These are phyloP conservation scores for Chloromyia formosa DNA, from an alignment of 2,888 invertebrate genomes.

Conservation along the genomic window DNA sequence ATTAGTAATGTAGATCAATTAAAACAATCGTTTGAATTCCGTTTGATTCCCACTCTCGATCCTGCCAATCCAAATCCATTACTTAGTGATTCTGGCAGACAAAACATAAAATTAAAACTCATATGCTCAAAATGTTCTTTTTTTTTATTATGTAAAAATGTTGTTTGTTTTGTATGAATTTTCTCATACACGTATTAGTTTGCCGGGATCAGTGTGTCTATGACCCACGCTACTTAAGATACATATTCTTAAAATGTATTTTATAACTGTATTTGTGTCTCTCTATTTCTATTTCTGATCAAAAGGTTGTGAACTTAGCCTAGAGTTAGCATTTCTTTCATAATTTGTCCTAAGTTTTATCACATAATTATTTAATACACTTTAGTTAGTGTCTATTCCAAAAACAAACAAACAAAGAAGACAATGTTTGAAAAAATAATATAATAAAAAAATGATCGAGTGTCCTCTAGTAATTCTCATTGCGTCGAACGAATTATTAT, in stretches of 20 bases:
- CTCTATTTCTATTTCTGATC: constrained; percentile 43
- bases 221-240: background rate
- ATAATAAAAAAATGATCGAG: background rate
- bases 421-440: background rate
- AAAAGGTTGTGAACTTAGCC: constrained; percentile 50
- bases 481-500: constrained; percentile 3
- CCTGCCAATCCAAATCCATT: constrained; percentile 17
- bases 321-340: constrained; percentile 45
- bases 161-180: background rate
- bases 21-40: constrained; percentile 43
- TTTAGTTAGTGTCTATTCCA: constrained; percentile 8
- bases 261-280: constrained; percentile 7
- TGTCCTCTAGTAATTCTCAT: background rate
- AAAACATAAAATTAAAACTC: background rate
- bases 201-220: background rate
- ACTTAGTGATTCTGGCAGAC: background rate
- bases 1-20: constrained; percentile 44
- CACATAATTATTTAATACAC: constrained; percentile 20
- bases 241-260: background rate
- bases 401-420: constrained; percentile 13
- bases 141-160: background rate
- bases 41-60: background rate
- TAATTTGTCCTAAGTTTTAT: constrained; percentile 27
- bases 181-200: constrained; percentile 8
- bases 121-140: background rate